phyloP scores from a whole-genome alignment of 2,113 vertebrate genomes.

The Phaethon lepturus region DNA sequence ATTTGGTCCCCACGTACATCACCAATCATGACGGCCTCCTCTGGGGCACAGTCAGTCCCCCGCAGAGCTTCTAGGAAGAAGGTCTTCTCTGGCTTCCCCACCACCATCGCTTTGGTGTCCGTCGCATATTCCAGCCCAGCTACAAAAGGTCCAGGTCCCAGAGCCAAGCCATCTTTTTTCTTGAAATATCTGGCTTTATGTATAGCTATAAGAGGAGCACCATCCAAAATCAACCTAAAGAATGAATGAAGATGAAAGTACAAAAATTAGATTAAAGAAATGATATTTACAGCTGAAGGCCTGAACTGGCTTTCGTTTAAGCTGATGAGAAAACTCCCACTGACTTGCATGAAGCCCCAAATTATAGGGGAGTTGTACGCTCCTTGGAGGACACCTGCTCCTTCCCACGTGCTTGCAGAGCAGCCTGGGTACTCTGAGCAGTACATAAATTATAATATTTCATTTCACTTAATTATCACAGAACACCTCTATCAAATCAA shows the following conservation, averaged over 20 bases:
- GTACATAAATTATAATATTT: neutral
- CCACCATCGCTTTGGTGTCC: constrained; percentile 84
- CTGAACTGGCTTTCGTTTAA: neutral
- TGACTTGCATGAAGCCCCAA: neutral
- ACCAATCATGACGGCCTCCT: constrained; percentile 93
- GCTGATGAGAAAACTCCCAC: neutral
- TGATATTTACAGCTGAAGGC: neutral
- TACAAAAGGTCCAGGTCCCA: constrained; percentile 95
- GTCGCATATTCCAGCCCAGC: constrained; percentile 89
- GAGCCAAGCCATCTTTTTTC: constrained; percentile 87
- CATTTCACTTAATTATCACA: neutral
- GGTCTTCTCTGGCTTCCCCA: constrained; percentile 90
- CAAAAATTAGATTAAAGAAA: neutral
- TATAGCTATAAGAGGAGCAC: constrained; percentile 93
- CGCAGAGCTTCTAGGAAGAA: constrained; percentile 92
- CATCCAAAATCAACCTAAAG: constrained; percentile 86
- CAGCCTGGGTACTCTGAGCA: neutral
- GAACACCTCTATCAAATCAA: neutral
- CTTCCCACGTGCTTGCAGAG: neutral
- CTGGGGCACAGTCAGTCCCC: constrained; percentile 72
- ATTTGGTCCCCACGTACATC: constrained; percentile 81
- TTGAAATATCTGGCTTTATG: constrained; percentile 97
- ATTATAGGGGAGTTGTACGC: neutral
- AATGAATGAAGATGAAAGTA: neutral
- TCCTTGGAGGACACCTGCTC: neutral